phyloP scores from a whole-genome alignment of 2,888 invertebrate genomes.

The Cephus spinipes region DNA sequence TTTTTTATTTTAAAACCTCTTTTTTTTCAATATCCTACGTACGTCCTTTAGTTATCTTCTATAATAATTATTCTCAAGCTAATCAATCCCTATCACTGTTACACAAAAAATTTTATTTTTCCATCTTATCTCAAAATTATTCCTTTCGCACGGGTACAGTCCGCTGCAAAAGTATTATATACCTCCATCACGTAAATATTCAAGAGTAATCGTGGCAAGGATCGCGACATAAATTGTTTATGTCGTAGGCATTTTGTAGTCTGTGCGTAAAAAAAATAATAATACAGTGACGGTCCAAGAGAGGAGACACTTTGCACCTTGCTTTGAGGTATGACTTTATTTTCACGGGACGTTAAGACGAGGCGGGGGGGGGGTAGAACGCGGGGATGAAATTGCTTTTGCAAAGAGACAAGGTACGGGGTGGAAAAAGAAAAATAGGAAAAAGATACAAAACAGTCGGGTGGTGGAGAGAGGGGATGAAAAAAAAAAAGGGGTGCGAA shows the following conservation, averaged over 20 bases:
- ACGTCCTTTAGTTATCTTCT: not conserved
- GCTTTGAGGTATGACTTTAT: not conserved
- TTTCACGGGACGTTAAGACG: not conserved
- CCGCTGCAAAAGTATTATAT: not conserved
- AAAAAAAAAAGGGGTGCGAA: not conserved
- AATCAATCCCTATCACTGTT: not conserved
- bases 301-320: not conserved
- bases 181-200: not conserved
- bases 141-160: not conserved
- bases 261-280: not conserved
- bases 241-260: not conserved
- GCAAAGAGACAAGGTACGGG: not conserved
- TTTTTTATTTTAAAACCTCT: not conserved
- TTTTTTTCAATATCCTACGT: not conserved
- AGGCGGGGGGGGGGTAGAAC: not conserved
- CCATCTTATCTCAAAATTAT: not conserved
- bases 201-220: not conserved
- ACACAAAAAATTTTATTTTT: not conserved
- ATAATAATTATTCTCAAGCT: not conserved
- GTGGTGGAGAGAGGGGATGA: not conserved
- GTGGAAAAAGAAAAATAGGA: not conserved
- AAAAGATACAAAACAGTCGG: not conserved
- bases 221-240: not conserved
- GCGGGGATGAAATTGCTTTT: not conserved
- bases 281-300: not conserved